Evolutionary conservation across 2,888 invertebrate species (phyloP), one percentile per base, ranked within the genome.

Genomic region (Belgica antarctica): DNA sequence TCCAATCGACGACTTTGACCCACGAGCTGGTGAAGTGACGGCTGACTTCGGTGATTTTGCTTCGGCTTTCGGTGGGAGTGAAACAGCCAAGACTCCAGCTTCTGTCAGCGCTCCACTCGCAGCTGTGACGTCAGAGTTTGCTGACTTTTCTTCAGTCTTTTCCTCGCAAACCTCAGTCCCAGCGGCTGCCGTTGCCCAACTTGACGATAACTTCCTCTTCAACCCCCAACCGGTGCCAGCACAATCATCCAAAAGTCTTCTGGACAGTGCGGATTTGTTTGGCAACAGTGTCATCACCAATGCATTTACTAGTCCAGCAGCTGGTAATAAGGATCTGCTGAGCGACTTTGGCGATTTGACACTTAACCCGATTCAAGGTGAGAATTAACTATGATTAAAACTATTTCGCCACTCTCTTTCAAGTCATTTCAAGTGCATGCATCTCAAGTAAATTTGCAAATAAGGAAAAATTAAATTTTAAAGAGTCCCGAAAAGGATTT

Each of bases 71-170:
- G 83, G 81, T 12, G 75, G 77, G 68, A 73, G 78, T 8, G 71
- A 75, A 1, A 69, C 7, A 2, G 7, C 31, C 1, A 10, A 22
- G 7, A 12, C 62, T 36, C 27, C 34, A 52, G 12, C 47, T 31
- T 15, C 47, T 27, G 19, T 17, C 34, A 72, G 70, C 12, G 71
- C 61, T 61, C 70, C 70, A 66, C 17, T 47, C 31, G 52, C 41
- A 52, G 8, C 52, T 34, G 34, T 46, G n/a, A 22, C 19, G 22
- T 12, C n/a, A 17, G 89, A 89, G 73, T 93, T 93, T 79, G 93
- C 92, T 0, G 93, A 92, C 80, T 92, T 93, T 78, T 83, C 83
- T 72, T 86, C 87, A 57, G 90, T 90, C 7, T 92, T 92, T 79
- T 59, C 61, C 12, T 25, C 52, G 24, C 62, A 25, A 8, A 25